Percentiles rank a stretch among this genome's conserved stretches.
These are phyloP conservation scores for Gonioctena quinquepunctata DNA, from an alignment of 1,140 invertebrate species.

Conservation along the genomic window DNA sequence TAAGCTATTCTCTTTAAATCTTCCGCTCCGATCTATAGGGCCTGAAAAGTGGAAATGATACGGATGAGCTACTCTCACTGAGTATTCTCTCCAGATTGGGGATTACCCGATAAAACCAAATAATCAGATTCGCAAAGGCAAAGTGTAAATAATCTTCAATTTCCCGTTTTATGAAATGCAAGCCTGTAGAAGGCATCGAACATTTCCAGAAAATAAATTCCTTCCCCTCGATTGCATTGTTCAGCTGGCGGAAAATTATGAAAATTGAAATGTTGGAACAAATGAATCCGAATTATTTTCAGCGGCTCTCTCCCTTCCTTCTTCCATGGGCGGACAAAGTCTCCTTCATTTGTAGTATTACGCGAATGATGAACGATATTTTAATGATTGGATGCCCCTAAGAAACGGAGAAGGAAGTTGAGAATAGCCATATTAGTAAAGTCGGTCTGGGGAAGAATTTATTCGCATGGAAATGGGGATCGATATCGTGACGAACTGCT, in stretches of 20 bases:
- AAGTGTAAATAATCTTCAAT: not conserved
- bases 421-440: too few relatives aligned
- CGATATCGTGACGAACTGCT: too few relatives aligned
- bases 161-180: not conserved
- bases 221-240: not conserved
- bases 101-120: slow-evolving; percentile 1
- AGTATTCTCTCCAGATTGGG: not conserved
- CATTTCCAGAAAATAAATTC: not conserved
- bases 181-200: too few relatives aligned
- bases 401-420: too few relatives aligned
- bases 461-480: too few relatives aligned
- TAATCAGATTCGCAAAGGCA: not conserved
- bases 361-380: too few relatives aligned
- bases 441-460: too few relatives aligned
- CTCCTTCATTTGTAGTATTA: not conserved
- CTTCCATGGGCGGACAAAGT: not conserved
- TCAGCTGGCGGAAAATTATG: not conserved
- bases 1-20: slow-evolving; percentile 5
- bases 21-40: not conserved
- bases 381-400: too few relatives aligned
- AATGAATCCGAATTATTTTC: not conserved
- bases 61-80: not conserved
- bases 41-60: not conserved
- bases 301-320: not conserved
- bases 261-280: not conserved